Conservation (phyloP, 2,888 invertebrate species). For the Lapara coniferarum region DNA sequence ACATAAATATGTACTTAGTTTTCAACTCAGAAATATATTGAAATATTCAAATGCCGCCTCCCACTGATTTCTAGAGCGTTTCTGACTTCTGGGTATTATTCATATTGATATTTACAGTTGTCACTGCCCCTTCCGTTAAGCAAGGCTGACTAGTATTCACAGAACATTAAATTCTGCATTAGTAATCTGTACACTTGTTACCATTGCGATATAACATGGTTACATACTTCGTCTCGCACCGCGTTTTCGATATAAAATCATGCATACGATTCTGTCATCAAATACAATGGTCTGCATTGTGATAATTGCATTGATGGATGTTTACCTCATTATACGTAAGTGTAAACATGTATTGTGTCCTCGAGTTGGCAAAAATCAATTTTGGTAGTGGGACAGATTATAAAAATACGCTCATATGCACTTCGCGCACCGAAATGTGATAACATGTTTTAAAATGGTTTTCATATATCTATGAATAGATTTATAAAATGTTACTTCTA, state of each 20-base stretch:
- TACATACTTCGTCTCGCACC: neutral
- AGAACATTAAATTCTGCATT: neutral
- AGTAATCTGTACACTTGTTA: neutral
- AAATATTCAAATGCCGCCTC: slow-evolving; percentile 4
- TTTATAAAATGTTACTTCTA: too few species aligned
- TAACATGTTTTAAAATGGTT: too few species aligned
- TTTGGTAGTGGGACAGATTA: too few species aligned
- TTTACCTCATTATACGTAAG: neutral
- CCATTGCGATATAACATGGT: slow-evolving; percentile 3
- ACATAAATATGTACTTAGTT: neutral
- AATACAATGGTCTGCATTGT: neutral
- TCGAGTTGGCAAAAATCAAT: too few species aligned
- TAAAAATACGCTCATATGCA: too few species aligned
- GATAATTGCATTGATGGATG: neutral
- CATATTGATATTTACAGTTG: slow-evolving; percentile 8
- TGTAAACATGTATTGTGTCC: neutral
- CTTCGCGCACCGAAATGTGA: too few species aligned
- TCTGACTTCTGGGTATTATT: neutral
- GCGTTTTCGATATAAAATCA: slow-evolving; percentile 22
- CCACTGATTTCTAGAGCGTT: slow-evolving; percentile 7
- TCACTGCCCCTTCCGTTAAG: slow-evolving; percentile 27
- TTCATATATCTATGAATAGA: too few species aligned
- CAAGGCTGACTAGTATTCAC: slow-evolving; percentile 13
- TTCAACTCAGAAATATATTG: neutral
- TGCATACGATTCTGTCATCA: slow-evolving; percentile 30